Percentiles rank a stretch among this genome's conserved stretches.
phyloP scores from a whole-genome alignment of 1,140 invertebrate species.

The Bombus superbus region DNA sequence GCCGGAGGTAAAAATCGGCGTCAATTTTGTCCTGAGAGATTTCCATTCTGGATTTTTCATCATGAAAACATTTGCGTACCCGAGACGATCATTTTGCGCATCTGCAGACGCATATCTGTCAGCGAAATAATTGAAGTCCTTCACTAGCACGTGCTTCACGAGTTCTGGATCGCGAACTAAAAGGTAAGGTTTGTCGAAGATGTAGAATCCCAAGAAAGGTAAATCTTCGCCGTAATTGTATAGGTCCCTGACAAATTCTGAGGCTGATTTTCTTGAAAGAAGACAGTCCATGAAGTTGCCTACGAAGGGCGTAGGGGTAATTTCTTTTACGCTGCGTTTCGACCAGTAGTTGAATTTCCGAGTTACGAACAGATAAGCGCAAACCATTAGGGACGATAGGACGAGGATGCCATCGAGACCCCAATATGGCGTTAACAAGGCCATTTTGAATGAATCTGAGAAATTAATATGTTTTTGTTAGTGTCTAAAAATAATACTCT shows the following conservation, averaged over 20 bases:
- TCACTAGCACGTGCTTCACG: conserved; percentile 80
- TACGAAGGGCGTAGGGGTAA: conserved; percentile 69
- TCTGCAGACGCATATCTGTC: conserved; percentile 67
- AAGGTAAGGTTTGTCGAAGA: conserved; percentile 76
- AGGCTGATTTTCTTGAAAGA: conserved; percentile 36
- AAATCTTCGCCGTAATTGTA: conserved; percentile 58
- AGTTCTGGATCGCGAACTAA: conserved; percentile 80
- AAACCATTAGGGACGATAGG: not conserved
- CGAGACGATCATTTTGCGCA: conserved; percentile 60
- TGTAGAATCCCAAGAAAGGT: conserved; percentile 75
- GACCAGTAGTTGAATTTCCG: conserved; percentile 79
- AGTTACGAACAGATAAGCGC: conserved; percentile 72
- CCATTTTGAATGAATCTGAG: conserved; percentile 45
- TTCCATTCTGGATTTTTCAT: conserved; percentile 78
- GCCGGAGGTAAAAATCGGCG: conserved; percentile 78
- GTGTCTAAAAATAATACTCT: not conserved
- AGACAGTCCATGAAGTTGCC: conserved; percentile 72
- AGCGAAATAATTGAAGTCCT: conserved; percentile 81
- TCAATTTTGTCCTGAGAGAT: conserved; percentile 75
- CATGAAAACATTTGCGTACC: conserved; percentile 71
- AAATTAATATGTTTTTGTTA: not conserved
- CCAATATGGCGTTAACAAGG: conserved; percentile 54
- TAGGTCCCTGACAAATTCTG: conserved; percentile 51
- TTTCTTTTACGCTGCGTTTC: conserved; percentile 69
- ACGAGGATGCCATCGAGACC: conserved; percentile 44